phyloP scores from a whole-genome alignment of 2,888 invertebrate genomes.

The Seladonia tumulorum region DNA sequence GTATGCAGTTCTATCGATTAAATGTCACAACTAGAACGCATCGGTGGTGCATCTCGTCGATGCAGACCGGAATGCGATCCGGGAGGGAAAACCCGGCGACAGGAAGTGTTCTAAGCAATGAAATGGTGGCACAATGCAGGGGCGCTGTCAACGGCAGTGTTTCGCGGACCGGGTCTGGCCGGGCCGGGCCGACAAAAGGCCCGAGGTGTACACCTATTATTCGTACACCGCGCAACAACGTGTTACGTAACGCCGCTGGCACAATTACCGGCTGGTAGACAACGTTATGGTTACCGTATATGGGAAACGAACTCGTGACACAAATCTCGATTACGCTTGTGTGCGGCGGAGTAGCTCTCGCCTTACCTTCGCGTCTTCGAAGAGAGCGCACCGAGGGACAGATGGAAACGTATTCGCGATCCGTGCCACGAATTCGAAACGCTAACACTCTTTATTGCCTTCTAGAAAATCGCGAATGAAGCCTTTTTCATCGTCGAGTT shows the following conservation, averaged over 20 bases:
- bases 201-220: slow-evolving; percentile 57
- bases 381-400: background rate
- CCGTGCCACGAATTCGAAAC: background rate
- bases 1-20: background rate
- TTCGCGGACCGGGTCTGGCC: slow-evolving; percentile 23
- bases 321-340: slow-evolving; percentile 76
- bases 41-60: slow-evolving; percentile 19
- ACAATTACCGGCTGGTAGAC: slow-evolving; percentile 76
- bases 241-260: slow-evolving; percentile 71
- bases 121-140: slow-evolving; percentile 21
- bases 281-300: slow-evolving; percentile 74
- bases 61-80: slow-evolving; percentile 14
- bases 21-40: background rate
- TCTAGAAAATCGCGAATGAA: background rate
- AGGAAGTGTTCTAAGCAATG: slow-evolving; percentile 28
- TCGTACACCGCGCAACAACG: slow-evolving; percentile 53
- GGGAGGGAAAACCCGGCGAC: background rate
- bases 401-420: background rate
- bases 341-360: slow-evolving; percentile 41
- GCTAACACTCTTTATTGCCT: background rate
- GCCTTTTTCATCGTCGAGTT: background rate
- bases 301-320: slow-evolving; percentile 81
- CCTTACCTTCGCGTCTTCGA: slow-evolving; percentile 41
- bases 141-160: background rate
- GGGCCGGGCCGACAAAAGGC: slow-evolving; percentile 36